These are phyloP conservation scores for Drosophila kurseongensis DNA, from an alignment of 1,140 invertebrate genomes.

Conservation along the genomic window DNA sequence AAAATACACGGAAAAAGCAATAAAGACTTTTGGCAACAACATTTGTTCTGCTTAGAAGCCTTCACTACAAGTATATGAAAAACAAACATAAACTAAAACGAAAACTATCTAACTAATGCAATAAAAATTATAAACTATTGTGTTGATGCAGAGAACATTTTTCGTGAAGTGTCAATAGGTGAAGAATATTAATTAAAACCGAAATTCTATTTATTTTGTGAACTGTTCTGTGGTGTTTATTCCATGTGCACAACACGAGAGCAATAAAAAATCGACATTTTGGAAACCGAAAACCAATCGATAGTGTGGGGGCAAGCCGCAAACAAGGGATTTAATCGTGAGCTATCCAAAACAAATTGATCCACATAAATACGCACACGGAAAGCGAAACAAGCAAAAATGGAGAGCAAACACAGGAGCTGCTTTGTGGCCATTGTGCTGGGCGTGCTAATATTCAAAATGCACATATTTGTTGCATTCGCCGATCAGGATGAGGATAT, in stretches of 20 bases:
- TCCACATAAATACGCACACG: slow-evolving; percentile 25
- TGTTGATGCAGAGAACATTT: slow-evolving; percentile 1
- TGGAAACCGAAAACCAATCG: slow-evolving; percentile 39
- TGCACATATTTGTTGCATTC: slow-evolving; percentile 75
- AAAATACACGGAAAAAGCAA: slow-evolving; percentile 32
- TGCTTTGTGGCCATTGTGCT: slow-evolving; percentile 73
- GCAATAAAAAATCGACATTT: slow-evolving; percentile 45
- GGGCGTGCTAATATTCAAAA: slow-evolving; percentile 73
- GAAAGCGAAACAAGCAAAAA: slow-evolving; percentile 38
- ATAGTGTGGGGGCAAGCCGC: slow-evolving; percentile 40
- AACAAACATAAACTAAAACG: slow-evolving; percentile 14
- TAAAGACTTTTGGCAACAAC: slow-evolving; percentile 47
- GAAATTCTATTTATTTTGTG: slow-evolving; percentile 41
- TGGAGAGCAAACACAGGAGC: slow-evolving; percentile 72
- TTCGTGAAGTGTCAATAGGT: slow-evolving; percentile 49
- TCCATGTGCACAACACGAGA: slow-evolving; percentile 28
- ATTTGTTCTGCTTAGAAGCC: slow-evolving; percentile 23
- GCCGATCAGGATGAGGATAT: slow-evolving; percentile 93
- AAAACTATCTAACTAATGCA: slow-evolving; percentile 9
- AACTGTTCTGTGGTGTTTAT: slow-evolving; percentile 55
- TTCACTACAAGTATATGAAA: slow-evolving; percentile 56
- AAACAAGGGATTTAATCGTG: slow-evolving; percentile 47
- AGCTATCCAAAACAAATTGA: slow-evolving; percentile 40
- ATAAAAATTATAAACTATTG: slow-evolving; percentile 10
- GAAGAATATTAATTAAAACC: slow-evolving; percentile 41